phyloP scores from a whole-genome alignment of 2,888 invertebrate genomes.

The Coelopa pilipes region DNA sequence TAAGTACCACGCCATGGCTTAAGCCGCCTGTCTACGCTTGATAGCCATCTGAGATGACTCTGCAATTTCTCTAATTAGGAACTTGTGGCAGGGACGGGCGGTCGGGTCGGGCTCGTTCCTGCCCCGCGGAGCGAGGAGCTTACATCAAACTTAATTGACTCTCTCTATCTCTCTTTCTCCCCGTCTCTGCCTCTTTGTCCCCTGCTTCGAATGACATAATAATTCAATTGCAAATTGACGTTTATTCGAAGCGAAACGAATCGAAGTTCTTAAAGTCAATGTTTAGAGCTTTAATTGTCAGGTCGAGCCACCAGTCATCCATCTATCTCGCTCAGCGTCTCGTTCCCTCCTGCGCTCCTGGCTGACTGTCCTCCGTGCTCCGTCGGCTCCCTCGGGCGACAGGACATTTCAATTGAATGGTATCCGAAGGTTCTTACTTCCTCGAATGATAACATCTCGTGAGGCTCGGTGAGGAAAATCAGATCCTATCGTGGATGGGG shows the following conservation, averaged over 20 bases:
- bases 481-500: conserved; percentile 22
- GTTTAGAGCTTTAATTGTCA: no score
- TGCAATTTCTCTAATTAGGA: no score
- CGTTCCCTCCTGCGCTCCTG: no score
- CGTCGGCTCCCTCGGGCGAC: not conserved
- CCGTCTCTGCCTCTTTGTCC: no score
- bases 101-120: not conserved
- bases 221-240: conserved; percentile 29
- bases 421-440: not conserved
- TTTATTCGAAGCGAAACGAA: not conserved
- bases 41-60: not conserved
- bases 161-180: not conserved
- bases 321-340: no score
- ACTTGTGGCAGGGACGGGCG: no score
- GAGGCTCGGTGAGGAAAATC: not conserved
- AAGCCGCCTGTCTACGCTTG: not conserved
- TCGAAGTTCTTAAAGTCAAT: no score
- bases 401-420: conserved; percentile 27
- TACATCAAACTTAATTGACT: conserved; percentile 31
- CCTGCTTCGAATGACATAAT: conserved; percentile 7
- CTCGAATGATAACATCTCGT: conserved; percentile 28
- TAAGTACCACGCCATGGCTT: not conserved
- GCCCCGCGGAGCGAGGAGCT: not conserved
- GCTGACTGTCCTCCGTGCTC: not conserved
- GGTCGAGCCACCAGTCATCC: no score